Conservation (phyloP, 2,113 vertebrate species). For the Grammomys surdaster region DNA sequence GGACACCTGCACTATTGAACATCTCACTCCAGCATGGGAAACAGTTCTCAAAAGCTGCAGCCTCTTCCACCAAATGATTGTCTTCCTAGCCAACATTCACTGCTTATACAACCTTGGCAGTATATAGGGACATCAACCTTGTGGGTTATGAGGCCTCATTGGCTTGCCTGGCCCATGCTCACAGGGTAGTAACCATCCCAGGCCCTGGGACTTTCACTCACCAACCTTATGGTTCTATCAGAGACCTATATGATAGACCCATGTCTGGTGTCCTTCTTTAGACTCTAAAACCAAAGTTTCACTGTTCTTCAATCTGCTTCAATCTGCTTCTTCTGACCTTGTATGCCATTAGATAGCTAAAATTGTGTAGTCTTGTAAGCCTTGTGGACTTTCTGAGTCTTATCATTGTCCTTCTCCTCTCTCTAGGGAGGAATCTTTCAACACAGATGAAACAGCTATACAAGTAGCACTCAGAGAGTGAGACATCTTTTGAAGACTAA, state of each 20-base stretch:
- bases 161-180: background rate
- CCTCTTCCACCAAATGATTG: background rate
- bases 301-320: no score
- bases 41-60: background rate
- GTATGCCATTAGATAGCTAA: background rate
- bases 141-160: background rate
- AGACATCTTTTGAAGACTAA: background rate
- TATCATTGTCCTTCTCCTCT: background rate
- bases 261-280: background rate
- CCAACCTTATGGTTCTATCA: background rate
- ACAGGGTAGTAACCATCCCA: background rate
- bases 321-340: background rate
- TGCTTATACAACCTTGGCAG: no score
- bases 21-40: background rate
- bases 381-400: background rate
- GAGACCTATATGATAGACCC: no score
- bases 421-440: background rate
- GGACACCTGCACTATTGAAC: background rate
- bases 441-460: background rate
- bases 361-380: background rate
- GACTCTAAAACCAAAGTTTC: background rate
- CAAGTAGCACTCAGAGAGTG: background rate
- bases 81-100: background rate
- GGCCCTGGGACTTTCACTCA: background rate
- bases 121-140: background rate